Base-by-base conservation (phyloP, 2,888 invertebrate species). In the Coelinius sp. region DNA sequence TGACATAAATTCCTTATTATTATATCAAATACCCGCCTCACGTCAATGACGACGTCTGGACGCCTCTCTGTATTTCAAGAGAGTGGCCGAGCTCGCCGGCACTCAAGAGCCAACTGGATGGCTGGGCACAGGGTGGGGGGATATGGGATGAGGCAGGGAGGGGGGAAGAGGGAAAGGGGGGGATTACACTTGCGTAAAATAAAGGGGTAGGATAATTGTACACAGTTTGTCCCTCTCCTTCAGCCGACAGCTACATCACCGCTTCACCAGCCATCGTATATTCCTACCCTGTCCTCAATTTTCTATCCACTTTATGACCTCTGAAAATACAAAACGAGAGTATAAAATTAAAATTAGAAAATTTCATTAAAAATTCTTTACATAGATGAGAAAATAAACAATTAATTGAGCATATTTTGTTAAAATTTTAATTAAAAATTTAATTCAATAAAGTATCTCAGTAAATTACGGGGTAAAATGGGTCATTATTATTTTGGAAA, bases 241-340 rank as follows among this genome's bases (percentile, higher is more conserved):
- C 64, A 31, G 68, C 35, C n/a, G 46, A 67, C 73, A 75, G 73
- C 83, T 85, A 85, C 82, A 84, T 84, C 81, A 82, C 82, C 81
- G 73, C 72, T 77, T 79, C 76, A 76, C 78, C 77, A 69, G 76
- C 81, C 85, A 84, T 83, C 80, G 77, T 75, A 76, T 75, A 82
- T 78, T 76, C 70, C 77, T 77, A 38, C n/a, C 35, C 84, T 86
- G 81, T 25, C 27, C 56, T 56, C 27, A 27, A 56, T 56, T 56
- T 56, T 2, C 25, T 56, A n/a, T 56, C 27, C 27, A 27, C 62
- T 62, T 46, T 46, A n/a, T 17, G 17, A 46, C 17, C 46, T 46
- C 46, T 46, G 46, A 46, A 10, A 81, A 85, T 74, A 75, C 65
- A 56, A 64, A 72, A 70, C n/a, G n/a, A n/a, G n/a, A n/a, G n/a